Percentiles rank a stretch among this genome's conserved stretches.
These are phyloP conservation scores for Noctua janthina DNA, from an alignment of 2,888 invertebrate genomes.

Conservation along the genomic window DNA sequence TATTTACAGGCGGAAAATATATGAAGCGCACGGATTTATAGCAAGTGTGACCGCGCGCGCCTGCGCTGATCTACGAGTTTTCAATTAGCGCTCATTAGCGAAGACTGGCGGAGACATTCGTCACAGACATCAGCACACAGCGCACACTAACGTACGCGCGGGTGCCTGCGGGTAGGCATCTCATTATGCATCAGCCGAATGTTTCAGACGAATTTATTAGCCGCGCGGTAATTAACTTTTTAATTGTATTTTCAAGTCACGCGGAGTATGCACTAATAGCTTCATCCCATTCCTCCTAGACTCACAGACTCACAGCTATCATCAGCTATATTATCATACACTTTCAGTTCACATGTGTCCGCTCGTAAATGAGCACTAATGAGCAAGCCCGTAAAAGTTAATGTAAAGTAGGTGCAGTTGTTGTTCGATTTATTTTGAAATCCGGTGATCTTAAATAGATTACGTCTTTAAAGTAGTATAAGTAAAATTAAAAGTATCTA, in stretches of 20 bases:
- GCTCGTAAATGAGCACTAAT: constrained; percentile 9
- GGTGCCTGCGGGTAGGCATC: constrained; percentile 2
- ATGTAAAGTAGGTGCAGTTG: constrained; percentile 1
- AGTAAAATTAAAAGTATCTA: background rate
- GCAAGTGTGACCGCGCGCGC: constrained; percentile 28
- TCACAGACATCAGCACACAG: constrained; percentile 17
- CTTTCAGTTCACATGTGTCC: constrained; percentile 5
- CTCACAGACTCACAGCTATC: background rate
- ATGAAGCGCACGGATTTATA: constrained; percentile 42
- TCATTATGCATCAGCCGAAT: constrained; percentile 45
- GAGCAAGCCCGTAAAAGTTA: background rate
- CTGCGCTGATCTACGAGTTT: constrained; percentile 54
- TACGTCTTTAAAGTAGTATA: background rate
- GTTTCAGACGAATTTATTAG: constrained; percentile 48
- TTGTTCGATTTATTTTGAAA: constrained; percentile 4
- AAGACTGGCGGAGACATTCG: constrained; percentile 30
- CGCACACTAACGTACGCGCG: background rate
- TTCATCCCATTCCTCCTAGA: constrained; percentile 10
- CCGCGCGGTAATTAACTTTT: constrained; percentile 44
- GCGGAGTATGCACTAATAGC: constrained; percentile 45
- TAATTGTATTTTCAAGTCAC: constrained; percentile 43
- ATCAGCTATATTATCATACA: background rate
- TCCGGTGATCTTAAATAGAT: background rate
- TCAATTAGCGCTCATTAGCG: constrained; percentile 61
- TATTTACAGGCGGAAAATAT: constrained; percentile 50